phyloP scores from a whole-genome alignment of 2,888 invertebrate genomes.

The Mythimna albipuncta region DNA sequence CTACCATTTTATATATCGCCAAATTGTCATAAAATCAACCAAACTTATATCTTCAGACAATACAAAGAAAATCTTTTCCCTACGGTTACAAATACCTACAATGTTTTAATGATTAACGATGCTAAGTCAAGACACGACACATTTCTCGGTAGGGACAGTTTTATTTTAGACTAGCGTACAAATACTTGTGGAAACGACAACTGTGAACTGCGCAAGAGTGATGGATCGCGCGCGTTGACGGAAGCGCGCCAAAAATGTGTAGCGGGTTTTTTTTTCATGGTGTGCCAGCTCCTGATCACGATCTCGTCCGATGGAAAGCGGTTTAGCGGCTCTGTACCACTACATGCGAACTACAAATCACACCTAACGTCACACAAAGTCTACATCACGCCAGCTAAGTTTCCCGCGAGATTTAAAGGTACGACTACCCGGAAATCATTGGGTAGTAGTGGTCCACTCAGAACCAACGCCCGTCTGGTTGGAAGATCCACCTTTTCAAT shows the following conservation, averaged over 20 bases:
- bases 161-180: constrained; percentile 52
- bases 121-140: constrained; percentile 28
- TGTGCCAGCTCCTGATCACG: neutral
- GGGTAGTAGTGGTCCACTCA: too few relatives aligned
- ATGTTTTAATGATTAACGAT: constrained; percentile 48
- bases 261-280: neutral
- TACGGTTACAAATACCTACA: neutral
- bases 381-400: too few relatives aligned
- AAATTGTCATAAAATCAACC: too few relatives aligned
- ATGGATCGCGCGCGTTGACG: constrained; percentile 42
- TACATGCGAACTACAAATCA: too few relatives aligned
- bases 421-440: too few relatives aligned
- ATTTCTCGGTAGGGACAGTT: constrained; percentile 46
- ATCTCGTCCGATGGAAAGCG: neutral
- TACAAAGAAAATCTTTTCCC: neutral
- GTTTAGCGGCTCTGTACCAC: neutral
- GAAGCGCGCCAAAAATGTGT: constrained; percentile 41
- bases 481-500: too few relatives aligned
- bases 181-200: constrained; percentile 46
- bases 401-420: too few relatives aligned
- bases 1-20: too few relatives aligned
- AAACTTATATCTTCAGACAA: neutral
- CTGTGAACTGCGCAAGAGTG: constrained; percentile 36
- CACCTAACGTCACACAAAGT: neutral
- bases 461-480: too few relatives aligned